phyloP scores from a whole-genome alignment of 2,113 vertebrate genomes.

The Anas platyrhynchos region DNA sequence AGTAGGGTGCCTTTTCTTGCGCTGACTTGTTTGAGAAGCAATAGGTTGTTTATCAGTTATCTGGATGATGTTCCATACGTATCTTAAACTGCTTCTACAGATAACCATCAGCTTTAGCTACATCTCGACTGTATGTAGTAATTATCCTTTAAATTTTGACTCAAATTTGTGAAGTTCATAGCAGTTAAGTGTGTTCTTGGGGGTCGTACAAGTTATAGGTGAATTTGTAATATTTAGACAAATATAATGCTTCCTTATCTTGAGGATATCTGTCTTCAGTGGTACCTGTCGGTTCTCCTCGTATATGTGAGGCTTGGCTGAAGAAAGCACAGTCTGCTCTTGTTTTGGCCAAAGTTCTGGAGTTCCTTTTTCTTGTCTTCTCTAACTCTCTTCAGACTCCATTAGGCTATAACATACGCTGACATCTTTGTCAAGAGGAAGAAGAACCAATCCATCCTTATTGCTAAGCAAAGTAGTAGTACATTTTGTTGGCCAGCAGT shows the following conservation, averaged over 20 bases:
- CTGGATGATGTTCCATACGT: not conserved
- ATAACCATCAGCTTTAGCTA: not conserved
- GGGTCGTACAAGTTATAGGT: not conserved
- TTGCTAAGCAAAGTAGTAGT: not conserved
- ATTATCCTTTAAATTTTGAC: not conserved
- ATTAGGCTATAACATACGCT: not conserved
- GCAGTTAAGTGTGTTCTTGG: not conserved
- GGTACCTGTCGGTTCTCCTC: not conserved
- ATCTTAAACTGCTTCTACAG: not conserved
- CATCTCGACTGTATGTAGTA: not conserved
- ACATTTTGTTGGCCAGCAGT: not conserved
- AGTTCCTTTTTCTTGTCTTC: not conserved
- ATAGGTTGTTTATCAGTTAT: not conserved
- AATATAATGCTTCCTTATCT: not conserved
- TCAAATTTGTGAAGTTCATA: not conserved
- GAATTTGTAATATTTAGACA: not conserved
- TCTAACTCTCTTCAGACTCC: not conserved
- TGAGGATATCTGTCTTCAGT: not conserved
- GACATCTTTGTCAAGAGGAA: not conserved
- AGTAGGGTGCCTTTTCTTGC: not conserved
- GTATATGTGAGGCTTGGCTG: not conserved
- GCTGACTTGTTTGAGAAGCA: not conserved
- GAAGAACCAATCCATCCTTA: not conserved
- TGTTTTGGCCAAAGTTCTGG: not conserved
- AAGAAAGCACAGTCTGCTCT: not conserved